These are phyloP conservation scores for Carcina quercana DNA, from an alignment of 2,888 invertebrate genomes.

Conservation along the genomic window DNA sequence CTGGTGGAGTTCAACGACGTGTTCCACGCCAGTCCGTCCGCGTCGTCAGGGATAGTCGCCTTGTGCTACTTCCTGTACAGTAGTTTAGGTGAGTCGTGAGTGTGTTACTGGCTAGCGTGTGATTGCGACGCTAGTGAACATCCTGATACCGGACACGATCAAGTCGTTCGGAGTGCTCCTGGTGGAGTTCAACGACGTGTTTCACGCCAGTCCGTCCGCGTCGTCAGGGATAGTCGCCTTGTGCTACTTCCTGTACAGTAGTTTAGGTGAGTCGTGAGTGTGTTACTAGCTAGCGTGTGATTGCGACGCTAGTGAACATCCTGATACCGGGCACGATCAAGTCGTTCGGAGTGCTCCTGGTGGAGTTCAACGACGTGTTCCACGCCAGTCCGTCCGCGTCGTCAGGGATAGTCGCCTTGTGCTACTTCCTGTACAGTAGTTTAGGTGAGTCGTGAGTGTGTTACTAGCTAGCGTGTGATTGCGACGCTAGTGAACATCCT, in stretches of 20 bases:
- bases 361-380: conserved; percentile 88
- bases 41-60: conserved; percentile 90
- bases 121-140: conserved; percentile 88
- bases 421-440: conserved; percentile 92
- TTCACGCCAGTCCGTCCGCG: conserved; percentile 80
- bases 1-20: conserved; percentile 88
- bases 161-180: conserved; percentile 92
- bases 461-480: no score
- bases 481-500: conserved; percentile 89
- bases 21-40: conserved; percentile 81
- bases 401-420: conserved; percentile 89
- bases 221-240: conserved; percentile 91
- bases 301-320: conserved; percentile 88
- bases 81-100: conserved; percentile 83
- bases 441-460: conserved; percentile 86
- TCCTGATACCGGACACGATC: conserved; percentile 89
- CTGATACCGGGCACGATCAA: conserved; percentile 91
- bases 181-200: conserved; percentile 87
- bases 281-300: no score
- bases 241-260: conserved; percentile 92
- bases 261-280: conserved; percentile 86
- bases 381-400: conserved; percentile 82
- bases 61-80: conserved; percentile 92
- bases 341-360: conserved; percentile 89
- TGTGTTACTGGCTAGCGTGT: no score